Base-by-base conservation (phyloP, 2,888 invertebrate genomes). In the Oscheius sp. region DNA sequence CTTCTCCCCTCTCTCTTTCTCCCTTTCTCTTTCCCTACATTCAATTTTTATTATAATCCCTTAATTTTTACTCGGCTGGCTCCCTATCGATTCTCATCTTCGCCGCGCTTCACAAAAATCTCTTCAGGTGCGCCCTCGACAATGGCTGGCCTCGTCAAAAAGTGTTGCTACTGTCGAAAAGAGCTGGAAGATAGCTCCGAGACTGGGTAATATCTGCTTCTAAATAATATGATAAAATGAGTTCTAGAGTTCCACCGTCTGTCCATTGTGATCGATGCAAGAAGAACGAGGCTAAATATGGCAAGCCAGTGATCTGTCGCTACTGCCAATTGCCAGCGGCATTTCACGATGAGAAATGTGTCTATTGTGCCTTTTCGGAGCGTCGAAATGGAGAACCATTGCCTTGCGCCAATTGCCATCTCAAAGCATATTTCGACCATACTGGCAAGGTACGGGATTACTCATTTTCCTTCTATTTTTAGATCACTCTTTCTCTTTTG, bases 301-400 rank as follows among this genome's bases (percentile, higher is more conserved):
- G 84, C 52, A 55, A 83, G 81, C 81, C 84, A 2, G 69, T 71
- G 23, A 74, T 72, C 2, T 84, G 84, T 65, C 76, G 78, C 58
- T 81, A 76, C 63, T 84, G 84, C 50, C 71, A 82, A 52, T 61
- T 84, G 55, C 82, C 79, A 37, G 84, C 84, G 6, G 84, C 83
- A 1, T 84, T 83, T 55, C 78, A 72, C 50, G 82, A 82, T 6
- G 69, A 71, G 39, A 76, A 71, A 45, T 83, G 83, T 50, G 82
- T 83, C 17, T 79, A 81, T 69, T 84, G 84, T 50, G 72, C 79
- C 2, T 73, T 80, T 69, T 73, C 77, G 6, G 82, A 82, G 53
- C 64, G 84, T 15, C 80, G 79, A 63, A 67, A 74, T 50, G 84
- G 84, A 15, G 34, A 64, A 8, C 84, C 84, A 8, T 72, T 75